Base-by-base conservation (phyloP, 2,797 vertebrate species). In the Spinus olivaceus region DNA sequence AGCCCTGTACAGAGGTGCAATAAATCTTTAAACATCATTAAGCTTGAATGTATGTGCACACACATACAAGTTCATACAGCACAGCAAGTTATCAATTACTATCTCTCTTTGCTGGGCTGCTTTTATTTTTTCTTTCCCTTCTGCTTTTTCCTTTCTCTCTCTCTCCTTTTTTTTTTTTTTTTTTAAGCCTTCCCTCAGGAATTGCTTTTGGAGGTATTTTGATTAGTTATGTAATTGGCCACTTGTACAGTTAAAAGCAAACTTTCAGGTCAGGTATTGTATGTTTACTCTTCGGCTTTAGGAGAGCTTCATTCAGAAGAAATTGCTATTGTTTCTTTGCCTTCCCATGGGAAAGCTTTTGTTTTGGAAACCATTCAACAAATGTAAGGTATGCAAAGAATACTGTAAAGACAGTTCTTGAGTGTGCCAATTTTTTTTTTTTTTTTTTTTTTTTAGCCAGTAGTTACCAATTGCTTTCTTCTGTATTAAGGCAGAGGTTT, bases 281-380 rank as follows among this genome's bases (percentile, higher is more conserved):
- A 33, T 98, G 97, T 98, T 98, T 98, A 96, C 97, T 96, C 94
- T 97, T 97, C 96, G 97, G 97, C 97, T 97, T 96, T 92, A 96
- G 95, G 91, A 97, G 95, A 93, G 97, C 86, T 97, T 97, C 97
- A 97, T 98, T 98, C 97, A 97, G 96, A 98, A 98, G 97, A 98
- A 98, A 96, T 93, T 95, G 95, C 96, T 88, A 96, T 98, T 98
- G 97, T 98, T 97, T 96, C 97, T 96, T 96, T 95, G 97, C 78
- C 98, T 98, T 98, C 98, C 98, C 98, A 98, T 98, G 98, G 98
- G 98, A 98, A 98, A 98, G 92, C 89, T 95, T 96, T 81, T 73
- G 67, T 93, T 97, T 96, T 98, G 97, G 97, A 97, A 95, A 86
- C 81, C 94, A 93, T 95, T 97, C 97, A 98, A 97, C 86, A 97